A percentile compares a stretch with the other conserved stretches of the same genome.
Conservation (phyloP, 2,888 invertebrate species). For the Magallana nippona region DNA sequence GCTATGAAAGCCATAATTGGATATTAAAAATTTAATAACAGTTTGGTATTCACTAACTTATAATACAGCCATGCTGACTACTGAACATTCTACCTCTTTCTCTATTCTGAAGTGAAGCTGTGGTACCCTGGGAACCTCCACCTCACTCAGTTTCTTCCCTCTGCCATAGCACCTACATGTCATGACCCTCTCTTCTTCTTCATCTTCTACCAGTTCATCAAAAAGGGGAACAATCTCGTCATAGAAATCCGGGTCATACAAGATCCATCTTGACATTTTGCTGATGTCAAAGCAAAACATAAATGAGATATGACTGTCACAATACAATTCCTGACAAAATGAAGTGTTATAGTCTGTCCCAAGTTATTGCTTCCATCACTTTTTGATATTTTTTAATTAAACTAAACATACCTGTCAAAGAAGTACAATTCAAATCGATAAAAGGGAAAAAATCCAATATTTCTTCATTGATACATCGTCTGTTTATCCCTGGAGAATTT, state of each 20-base stretch:
- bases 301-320: background rate
- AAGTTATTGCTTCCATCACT: too few species aligned
- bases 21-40: background rate
- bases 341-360: too few species aligned
- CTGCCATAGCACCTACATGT: conserved; percentile 34
- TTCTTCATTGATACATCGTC: too few species aligned
- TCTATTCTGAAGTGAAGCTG: background rate
- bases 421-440: too few species aligned
- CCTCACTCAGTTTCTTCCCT: conserved; percentile 11
- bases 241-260: conserved; percentile 37
- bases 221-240: conserved; percentile 27
- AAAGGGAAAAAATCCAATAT: too few species aligned
- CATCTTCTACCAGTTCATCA: conserved; percentile 15
- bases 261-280: conserved; percentile 37
- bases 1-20: too few species aligned
- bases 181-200: conserved; percentile 15
- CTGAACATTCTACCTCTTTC: background rate
- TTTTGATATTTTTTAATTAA: too few species aligned
- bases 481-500: too few species aligned
- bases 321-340: too few species aligned
- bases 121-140: conserved; percentile 24
- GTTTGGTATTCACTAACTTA: too few species aligned
- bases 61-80: too few species aligned
- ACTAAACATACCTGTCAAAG: too few species aligned
- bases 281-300: background rate